These are phyloP conservation scores for Promerops cafer DNA, from an alignment of 2,113 vertebrate species.

Conservation along the genomic window DNA sequence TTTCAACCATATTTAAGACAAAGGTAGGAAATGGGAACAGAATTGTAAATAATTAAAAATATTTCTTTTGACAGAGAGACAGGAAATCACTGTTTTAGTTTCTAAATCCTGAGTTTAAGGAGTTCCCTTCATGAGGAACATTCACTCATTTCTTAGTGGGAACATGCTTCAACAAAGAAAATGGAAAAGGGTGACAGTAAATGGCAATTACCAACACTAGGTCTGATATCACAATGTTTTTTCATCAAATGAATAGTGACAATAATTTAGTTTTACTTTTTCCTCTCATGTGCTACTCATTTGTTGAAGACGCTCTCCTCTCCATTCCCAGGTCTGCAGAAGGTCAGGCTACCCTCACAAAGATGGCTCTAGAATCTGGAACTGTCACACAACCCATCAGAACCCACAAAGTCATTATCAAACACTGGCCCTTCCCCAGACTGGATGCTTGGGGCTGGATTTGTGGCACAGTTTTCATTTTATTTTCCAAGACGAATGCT, in stretches of 20 bases:
- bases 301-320: not conserved
- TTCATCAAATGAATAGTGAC: not conserved
- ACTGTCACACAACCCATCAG: not conserved
- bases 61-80: constrained; percentile 42
- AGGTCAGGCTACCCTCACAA: not conserved
- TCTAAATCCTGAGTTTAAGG: constrained; percentile 28
- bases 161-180: not conserved
- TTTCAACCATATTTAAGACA: constrained; percentile 29
- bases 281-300: not conserved
- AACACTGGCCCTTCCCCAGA: not conserved
- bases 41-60: constrained; percentile 51
- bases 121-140: not conserved
- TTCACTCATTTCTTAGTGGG: not conserved
- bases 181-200: not conserved
- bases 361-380: not conserved
- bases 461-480: not conserved
- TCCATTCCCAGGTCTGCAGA: not conserved
- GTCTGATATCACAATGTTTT: not conserved
- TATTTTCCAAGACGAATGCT: not conserved
- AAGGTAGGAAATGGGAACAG: constrained; percentile 50
- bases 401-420: not conserved
- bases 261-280: not conserved
- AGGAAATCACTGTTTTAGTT: constrained; percentile 45
- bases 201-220: not conserved
- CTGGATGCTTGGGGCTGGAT: not conserved